Evolutionary conservation across 2,797 vertebrate species (phyloP), one percentile per base, ranked within the genome.

Genomic region (Ispidina lecontei): DNA sequence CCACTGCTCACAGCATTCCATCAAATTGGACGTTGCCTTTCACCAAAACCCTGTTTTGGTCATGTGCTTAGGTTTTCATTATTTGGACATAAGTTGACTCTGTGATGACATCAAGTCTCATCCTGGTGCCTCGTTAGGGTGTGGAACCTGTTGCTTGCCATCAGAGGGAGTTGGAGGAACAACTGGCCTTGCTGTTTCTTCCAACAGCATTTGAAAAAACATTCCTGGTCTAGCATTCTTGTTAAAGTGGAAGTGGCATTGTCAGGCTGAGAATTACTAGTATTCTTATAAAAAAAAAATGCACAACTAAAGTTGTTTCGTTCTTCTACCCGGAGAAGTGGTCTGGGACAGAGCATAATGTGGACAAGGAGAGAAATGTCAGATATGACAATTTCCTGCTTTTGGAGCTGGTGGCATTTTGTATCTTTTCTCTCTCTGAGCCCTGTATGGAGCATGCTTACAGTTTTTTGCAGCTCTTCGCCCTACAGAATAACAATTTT

Each of bases 91-190:
- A 2, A 2, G 15, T 4, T 4, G 28, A 33, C 16, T 19, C 26
- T 22, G 1, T 21, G 43, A 31, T 22, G 44, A 41, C 23, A 26
- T 17, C 20, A 25, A 12, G 47, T 60, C 18, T 46, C 28, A 4
- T 20, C 16, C 11, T n/a, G 1, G 47, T 23, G 14, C 44, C 3
- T 39, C 10, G 3, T 18, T 19, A 4, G n/a, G 29, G 25, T 94
- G 91, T 75, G 43, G 15, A 89, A 65, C n/a, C 33, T 10, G 0
- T 18, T 4, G 5, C 20, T 63, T 64, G 62, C 93, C 91, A 54
- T 47, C 43, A 55, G 96, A 94, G 69, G 93, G 96, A 80, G 91
- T 81, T 56, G 41, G 58, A 89, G 76, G 88, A 89, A 55, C 11
- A n/a, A 7, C 37, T 26, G 51, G 20, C 25, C 28, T 2, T 43